phyloP scores from a whole-genome alignment of 2,113 vertebrate species.

The Dendropsophus ebraccatus region DNA sequence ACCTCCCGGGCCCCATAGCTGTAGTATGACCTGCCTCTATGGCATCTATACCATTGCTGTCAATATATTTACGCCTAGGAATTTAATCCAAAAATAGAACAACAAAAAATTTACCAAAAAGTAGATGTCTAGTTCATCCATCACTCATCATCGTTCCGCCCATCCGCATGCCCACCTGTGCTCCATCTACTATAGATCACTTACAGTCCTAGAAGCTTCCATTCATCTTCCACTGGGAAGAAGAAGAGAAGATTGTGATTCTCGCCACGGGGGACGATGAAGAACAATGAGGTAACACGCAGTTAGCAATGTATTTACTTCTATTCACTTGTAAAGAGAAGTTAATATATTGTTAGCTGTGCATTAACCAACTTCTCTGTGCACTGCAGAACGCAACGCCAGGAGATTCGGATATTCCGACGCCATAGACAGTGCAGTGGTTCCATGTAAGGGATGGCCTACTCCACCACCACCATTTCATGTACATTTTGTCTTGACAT shows the following conservation, averaged over 20 bases:
- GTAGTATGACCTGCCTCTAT: neutral
- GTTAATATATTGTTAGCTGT: constrained; percentile 59
- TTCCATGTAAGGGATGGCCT: neutral
- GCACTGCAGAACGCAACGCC: constrained; percentile 31
- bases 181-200: neutral
- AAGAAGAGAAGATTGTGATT: constrained; percentile 28
- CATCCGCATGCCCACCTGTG: neutral
- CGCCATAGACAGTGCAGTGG: neutral
- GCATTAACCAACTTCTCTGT: constrained; percentile 53
- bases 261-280: constrained; percentile 22
- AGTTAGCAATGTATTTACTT: constrained; percentile 59
- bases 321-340: constrained; percentile 58
- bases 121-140: neutral
- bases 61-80: neutral
- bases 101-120: neutral
- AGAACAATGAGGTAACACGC: constrained; percentile 46
- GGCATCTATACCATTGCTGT: neutral
- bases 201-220: neutral
- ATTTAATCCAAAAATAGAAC: neutral
- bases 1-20: neutral
- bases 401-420: neutral
- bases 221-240: neutral
- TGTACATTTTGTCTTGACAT: neutral
- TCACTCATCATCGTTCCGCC: neutral
- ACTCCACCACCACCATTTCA: neutral